These are phyloP conservation scores for Drosophila mercatorum DNA, from an alignment of 2,888 invertebrate genomes.

Conservation along the genomic window DNA sequence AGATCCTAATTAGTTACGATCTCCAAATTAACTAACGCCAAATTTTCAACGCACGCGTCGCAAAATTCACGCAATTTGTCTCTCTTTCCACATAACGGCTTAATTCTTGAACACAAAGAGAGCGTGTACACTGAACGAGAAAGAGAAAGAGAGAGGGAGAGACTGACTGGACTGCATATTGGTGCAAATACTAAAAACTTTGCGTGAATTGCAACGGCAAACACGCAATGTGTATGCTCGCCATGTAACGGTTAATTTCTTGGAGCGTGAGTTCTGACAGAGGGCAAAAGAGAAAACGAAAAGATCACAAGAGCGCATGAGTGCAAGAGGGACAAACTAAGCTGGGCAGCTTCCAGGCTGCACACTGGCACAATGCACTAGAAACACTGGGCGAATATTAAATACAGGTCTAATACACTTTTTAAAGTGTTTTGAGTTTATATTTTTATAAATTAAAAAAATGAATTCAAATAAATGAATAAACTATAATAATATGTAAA, in stretches of 20 bases:
- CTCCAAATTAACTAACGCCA: conserved; percentile 10
- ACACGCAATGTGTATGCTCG: neutral
- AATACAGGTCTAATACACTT: neutral
- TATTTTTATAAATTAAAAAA: neutral
- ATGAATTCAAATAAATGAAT: neutral
- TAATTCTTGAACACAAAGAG: neutral
- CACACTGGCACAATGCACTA: conserved; percentile 14
- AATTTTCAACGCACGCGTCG: conserved; percentile 11
- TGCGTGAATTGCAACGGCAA: neutral
- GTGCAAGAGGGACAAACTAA: neutral
- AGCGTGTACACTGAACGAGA: neutral
- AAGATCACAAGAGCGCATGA: neutral
- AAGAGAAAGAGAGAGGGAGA: neutral
- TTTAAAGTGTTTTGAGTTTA: neutral
- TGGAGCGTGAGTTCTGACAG: neutral
- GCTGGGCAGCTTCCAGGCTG: conserved; percentile 7
- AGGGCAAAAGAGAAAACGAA: neutral
- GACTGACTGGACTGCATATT: neutral
- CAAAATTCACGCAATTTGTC: conserved; percentile 1
- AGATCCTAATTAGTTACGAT: conserved; percentile 12
- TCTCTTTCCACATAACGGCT: conserved; percentile 21
- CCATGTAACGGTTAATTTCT: conserved; percentile 16
- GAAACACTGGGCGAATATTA: neutral
- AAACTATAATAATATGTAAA: neutral
- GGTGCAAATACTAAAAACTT: neutral